Conservation (phyloP, 1,140 invertebrate genomes). For the Bombus pyrosoma region DNA sequence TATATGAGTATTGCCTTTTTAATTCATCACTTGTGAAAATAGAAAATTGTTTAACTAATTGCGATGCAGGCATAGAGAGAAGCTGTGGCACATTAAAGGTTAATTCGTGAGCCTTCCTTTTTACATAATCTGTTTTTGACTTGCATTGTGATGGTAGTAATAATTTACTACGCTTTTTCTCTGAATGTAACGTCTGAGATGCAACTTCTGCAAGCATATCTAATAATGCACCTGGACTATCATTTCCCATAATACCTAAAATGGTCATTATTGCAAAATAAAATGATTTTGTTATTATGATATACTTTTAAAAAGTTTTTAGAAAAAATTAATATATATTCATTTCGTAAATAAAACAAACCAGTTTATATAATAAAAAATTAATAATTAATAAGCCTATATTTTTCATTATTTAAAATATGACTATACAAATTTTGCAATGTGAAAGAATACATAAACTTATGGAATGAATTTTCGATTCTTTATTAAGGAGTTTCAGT, state of each 20-base stretch:
- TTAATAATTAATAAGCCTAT: neutral
- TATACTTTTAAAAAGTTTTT: no score
- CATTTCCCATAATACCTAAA: slow-evolving; percentile 74
- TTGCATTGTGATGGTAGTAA: slow-evolving; percentile 64
- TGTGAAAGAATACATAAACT: neutral
- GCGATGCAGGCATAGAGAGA: slow-evolving; percentile 81
- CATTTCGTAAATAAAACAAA: neutral
- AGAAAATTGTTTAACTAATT: slow-evolving; percentile 84
- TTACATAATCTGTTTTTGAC: slow-evolving; percentile 59
- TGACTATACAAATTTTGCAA: neutral
- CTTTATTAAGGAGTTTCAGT: neutral
- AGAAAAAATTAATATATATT: neutral
- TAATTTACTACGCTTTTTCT: slow-evolving; percentile 74
- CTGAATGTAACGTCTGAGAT: slow-evolving; percentile 81
- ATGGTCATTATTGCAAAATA: slow-evolving; percentile 35
- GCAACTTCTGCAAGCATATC: slow-evolving; percentile 84
- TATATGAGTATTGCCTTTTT: slow-evolving; percentile 83
- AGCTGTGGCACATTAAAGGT: slow-evolving; percentile 81
- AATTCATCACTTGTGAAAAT: slow-evolving; percentile 84
- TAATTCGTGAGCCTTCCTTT: slow-evolving; percentile 74
- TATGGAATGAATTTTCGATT: neutral
- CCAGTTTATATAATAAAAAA: neutral
- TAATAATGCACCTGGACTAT: slow-evolving; percentile 79
- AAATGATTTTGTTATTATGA: neutral
- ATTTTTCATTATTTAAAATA: neutral